A percentile compares a stretch with the other conserved stretches of the same genome.
Evolutionary conservation across 2,797 vertebrate species (phyloP).

Genomic region (Pitangus sulphuratus): DNA sequence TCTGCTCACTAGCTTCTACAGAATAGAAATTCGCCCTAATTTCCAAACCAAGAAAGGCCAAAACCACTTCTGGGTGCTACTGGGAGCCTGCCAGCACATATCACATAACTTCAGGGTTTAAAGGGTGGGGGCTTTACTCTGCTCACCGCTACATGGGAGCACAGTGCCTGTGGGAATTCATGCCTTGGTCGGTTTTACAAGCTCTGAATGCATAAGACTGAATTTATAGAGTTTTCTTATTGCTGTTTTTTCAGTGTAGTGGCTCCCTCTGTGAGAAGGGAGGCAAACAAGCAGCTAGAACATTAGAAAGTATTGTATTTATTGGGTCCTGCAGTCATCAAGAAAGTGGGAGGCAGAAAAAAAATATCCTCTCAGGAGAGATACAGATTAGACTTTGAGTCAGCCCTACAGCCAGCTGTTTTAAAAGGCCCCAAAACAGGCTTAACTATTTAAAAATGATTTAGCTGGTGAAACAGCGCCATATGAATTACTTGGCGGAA

Average conservation of each 20-base stretch:
- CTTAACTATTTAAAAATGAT: constrained; percentile 15
- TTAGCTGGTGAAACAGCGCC: background rate
- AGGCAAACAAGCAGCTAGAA: background rate
- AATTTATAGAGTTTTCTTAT: constrained; percentile 30
- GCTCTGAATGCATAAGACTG: background rate
- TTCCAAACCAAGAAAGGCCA: background rate
- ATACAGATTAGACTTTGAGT: constrained; percentile 16
- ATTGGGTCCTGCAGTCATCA: background rate
- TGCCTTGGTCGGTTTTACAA: background rate
- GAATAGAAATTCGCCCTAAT: background rate
- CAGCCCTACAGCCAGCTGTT: constrained; percentile 6
- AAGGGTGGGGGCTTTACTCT: background rate
- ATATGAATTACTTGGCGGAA: constrained; percentile 20
- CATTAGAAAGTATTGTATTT: constrained; percentile 18
- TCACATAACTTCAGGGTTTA: background rate
- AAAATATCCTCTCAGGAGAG: constrained; percentile 7
- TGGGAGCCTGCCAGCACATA: background rate
- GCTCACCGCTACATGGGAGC: background rate
- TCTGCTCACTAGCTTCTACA: background rate
- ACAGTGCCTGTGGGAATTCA: background rate
- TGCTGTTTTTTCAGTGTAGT: constrained; percentile 12
- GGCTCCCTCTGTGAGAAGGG: background rate
- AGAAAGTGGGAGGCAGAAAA: background rate
- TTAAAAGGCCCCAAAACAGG: constrained; percentile 8
- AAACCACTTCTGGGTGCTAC: background rate